Conservation (phyloP, 2,113 vertebrate species). For the Sinocyclocheilus grahami region DNA sequence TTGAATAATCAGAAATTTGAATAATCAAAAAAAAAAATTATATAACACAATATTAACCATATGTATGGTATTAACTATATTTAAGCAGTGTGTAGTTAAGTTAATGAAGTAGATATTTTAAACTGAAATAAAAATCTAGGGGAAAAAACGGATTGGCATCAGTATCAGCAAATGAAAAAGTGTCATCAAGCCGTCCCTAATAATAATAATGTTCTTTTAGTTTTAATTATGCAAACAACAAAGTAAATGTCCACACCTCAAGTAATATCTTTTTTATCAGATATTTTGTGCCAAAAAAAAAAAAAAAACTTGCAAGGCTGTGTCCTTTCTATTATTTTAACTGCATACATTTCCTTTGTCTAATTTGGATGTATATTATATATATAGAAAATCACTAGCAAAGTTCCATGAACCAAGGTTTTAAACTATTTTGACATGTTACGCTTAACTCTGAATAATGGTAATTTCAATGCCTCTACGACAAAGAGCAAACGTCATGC, state of each 20-base stretch:
- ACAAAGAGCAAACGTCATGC: constrained; percentile 39
- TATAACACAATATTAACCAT: no score
- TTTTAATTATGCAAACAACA: neutral
- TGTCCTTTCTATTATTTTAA: neutral
- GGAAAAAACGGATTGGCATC: no score
- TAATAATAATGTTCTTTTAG: neutral
- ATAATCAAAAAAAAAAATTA: no score
- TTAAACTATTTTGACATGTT: neutral
- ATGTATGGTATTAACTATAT: no score
- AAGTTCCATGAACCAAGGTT: neutral
- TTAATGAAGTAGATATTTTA: neutral
- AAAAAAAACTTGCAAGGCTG: neutral
- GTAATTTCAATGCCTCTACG: neutral
- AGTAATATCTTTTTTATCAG: no score
- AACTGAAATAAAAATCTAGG: no score
- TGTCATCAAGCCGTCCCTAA: no score
- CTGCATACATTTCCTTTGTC: neutral
- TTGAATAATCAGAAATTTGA: neutral
- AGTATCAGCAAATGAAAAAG: no score
- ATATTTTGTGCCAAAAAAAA: neutral
- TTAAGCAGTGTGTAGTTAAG: no score
- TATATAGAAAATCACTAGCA: neutral
- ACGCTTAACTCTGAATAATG: neutral
- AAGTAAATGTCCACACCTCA: neutral
- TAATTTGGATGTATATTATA: neutral